Evolutionary conservation across 2,888 invertebrate genomes (phyloP).

Genomic region (Sympetrum striolatum): DNA sequence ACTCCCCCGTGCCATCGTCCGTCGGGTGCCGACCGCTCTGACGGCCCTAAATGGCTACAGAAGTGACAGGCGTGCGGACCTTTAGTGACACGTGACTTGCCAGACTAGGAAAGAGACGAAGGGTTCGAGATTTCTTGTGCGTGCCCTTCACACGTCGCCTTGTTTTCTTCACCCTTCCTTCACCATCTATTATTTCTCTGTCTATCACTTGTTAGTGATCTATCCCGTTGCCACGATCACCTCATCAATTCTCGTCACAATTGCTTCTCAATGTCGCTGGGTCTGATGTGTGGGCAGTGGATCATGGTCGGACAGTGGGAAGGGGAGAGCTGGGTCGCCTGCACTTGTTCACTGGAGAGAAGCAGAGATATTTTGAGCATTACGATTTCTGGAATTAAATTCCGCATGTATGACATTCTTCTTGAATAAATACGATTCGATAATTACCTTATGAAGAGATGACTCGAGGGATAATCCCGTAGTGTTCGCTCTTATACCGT

Average conservation of each 20-base stretch:
- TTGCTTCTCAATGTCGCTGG: no score
- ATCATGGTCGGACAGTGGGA: no score
- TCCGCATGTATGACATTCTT: no score
- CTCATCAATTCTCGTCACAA: not conserved
- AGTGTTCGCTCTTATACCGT: no score
- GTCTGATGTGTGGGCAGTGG: no score
- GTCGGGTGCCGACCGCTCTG: not conserved
- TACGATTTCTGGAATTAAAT: no score
- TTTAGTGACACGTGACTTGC: not conserved
- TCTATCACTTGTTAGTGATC: not conserved
- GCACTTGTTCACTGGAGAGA: no score
- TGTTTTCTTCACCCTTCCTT: conserved; percentile 15
- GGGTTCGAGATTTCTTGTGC: conserved; percentile 15
- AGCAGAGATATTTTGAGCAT: no score
- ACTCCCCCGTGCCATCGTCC: not conserved
- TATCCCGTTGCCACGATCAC: not conserved
- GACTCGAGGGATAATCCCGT: no score
- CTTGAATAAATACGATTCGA: no score
- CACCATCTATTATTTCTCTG: not conserved
- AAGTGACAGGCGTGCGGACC: conserved; percentile 33
- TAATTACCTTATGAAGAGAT: no score
- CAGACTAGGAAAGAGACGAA: not conserved
- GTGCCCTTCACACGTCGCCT: not conserved
- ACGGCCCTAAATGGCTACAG: conserved; percentile 18
- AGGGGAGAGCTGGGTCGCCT: no score